These are phyloP conservation scores for Eupithecia centaureata DNA, from an alignment of 2,888 invertebrate genomes.

Conservation along the genomic window DNA sequence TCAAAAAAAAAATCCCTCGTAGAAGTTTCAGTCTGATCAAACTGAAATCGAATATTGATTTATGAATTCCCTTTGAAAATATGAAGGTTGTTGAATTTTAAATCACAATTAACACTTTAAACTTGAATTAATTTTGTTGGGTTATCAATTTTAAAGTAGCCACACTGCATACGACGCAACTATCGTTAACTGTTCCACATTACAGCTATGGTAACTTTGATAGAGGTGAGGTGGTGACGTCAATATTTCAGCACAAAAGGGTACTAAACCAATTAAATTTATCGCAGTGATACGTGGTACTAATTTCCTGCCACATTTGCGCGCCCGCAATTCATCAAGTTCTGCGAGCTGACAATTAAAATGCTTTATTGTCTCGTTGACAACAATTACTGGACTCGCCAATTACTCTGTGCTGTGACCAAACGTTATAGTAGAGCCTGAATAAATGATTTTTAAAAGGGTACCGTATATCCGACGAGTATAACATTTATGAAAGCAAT, in stretches of 20 bases:
- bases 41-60: background rate
- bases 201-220: constrained; percentile 22
- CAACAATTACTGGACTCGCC: constrained; percentile 45
- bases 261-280: constrained; percentile 48
- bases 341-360: constrained; percentile 55
- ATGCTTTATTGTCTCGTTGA: constrained; percentile 49
- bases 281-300: constrained; percentile 50
- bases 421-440: constrained; percentile 39
- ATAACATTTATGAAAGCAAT: constrained; percentile 39
- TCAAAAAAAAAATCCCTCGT: too few species aligned
- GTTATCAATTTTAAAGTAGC: background rate
- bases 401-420: constrained; percentile 37
- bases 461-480: constrained; percentile 33
- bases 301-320: constrained; percentile 46
- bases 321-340: constrained; percentile 49
- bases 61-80: background rate
- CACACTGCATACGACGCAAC: background rate
- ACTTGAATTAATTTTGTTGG: background rate
- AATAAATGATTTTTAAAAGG: constrained; percentile 35
- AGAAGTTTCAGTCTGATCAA: background rate
- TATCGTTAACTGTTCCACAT: constrained; percentile 1
- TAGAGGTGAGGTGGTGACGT: constrained; percentile 18
- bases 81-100: background rate
- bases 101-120: background rate
- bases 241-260: constrained; percentile 34